Percentiles rank a stretch among this genome's conserved stretches.
These are phyloP conservation scores for Lottia scabra DNA, from an alignment of 2,888 invertebrate species.

Conservation along the genomic window DNA sequence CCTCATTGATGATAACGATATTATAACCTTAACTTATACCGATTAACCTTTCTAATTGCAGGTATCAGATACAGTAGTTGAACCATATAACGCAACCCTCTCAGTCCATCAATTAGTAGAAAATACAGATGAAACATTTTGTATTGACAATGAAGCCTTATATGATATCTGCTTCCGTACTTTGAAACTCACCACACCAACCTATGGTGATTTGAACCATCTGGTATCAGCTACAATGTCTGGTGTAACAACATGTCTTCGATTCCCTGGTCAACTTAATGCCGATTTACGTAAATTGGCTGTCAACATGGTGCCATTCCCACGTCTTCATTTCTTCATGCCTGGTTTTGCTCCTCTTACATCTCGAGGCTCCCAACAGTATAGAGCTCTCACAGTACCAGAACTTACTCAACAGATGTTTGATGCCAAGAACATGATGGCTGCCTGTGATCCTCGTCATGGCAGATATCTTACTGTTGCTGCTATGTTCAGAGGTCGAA, in stretches of 20 bases:
- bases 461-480: not conserved
- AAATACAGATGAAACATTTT: not conserved
- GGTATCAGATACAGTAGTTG: not conserved
- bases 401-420: conserved; percentile 5
- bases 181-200: not conserved
- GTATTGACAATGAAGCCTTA: not conserved
- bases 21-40: too few relatives aligned
- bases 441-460: conserved; percentile 4
- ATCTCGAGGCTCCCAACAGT: not conserved
- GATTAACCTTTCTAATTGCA: not conserved
- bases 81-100: not conserved
- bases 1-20: too few relatives aligned
- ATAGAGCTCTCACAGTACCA: not conserved
- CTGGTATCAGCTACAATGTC: not conserved
- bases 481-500: not conserved
- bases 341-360: not conserved
- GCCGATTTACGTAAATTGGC: conserved; percentile 1
- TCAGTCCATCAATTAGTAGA: not conserved
- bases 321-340: conserved; percentile 2
- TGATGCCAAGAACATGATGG: conserved; percentile 4
- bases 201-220: conserved; percentile 1
- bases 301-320: conserved; percentile 2
- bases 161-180: conserved; percentile 1
- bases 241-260: not conserved
- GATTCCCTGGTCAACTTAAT: not conserved